phyloP scores from a whole-genome alignment of 2,113 vertebrate genomes.

The Sigmodon hispidus region DNA sequence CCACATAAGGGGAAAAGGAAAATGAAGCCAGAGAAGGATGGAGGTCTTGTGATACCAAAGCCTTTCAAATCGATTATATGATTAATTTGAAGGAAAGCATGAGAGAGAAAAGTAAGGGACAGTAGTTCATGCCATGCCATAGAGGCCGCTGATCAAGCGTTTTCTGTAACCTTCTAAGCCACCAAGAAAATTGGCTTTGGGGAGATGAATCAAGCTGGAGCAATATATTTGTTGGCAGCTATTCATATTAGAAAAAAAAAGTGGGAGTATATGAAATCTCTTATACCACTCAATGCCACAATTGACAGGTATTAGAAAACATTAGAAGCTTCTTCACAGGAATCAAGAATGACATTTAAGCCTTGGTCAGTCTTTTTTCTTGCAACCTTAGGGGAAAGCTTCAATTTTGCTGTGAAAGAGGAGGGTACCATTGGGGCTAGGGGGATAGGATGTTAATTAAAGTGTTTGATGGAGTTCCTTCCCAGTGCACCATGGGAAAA shows the following conservation, averaged over 20 bases:
- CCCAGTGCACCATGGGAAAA: not conserved
- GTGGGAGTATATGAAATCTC: not conserved
- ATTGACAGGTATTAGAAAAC: constrained; percentile 43
- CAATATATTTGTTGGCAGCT: constrained; percentile 61
- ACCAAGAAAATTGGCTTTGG: constrained; percentile 67
- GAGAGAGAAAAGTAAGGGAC: not conserved
- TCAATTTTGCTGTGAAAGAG: not conserved
- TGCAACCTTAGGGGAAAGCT: not conserved
- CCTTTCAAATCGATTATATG: constrained; percentile 77
- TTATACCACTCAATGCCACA: not conserved
- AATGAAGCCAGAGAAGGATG: not conserved
- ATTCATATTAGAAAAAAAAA: constrained; percentile 29
- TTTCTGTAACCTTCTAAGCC: constrained; percentile 69
- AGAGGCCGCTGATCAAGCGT: constrained; percentile 53
- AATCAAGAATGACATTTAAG: not conserved
- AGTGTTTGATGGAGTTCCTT: not conserved
- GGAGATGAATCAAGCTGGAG: constrained; percentile 63
- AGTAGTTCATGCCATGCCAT: not conserved
- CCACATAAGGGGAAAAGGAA: not conserved
- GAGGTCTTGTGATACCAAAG: constrained; percentile 38
- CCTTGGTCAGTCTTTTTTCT: not conserved
- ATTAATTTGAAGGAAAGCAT: constrained; percentile 45
- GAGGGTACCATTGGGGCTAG: not conserved
- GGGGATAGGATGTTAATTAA: not conserved
- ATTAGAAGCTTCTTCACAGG: not conserved